Base-by-base conservation (phyloP, 2,797 vertebrate genomes). In the Peromyscus aztecus region DNA sequence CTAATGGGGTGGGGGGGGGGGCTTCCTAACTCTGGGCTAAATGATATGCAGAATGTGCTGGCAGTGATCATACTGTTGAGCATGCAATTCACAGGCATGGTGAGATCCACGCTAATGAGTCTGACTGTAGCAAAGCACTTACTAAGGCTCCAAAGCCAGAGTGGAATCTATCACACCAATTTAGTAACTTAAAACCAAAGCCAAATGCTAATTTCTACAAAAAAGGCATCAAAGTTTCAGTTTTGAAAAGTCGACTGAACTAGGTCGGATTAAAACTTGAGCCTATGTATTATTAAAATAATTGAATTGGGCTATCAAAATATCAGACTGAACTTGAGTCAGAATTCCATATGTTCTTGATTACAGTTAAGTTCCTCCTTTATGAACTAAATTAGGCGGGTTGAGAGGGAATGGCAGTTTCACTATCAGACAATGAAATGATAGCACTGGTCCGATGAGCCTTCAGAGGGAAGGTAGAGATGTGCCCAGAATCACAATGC, bases 241-340 rank as follows among this genome's bases (percentile, higher is more conserved):
- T 92, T 97, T 87, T 93, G 46, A 55, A 91, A 91, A 94, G 75
- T 77, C 2, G 6, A 95, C 91, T 87, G 82, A 97, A 95, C 67
- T 91, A 76, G 92, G 65, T 92, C 61, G 43, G 73, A 61, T 94
- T 95, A 93, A 94, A 97, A 96, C 63, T 23, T 24, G 52, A 95
- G 92, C 61, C 81, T 78, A 89, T 93, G 57, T 40, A 96, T 96
- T 96, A 97, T 96, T 96, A 92, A 96, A 96, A 95, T 88, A 94
- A 94, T 95, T 71, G 81, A 97, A 92, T 69, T 37, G 73, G 40
- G 52, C 75, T 94, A 95, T 96, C 96, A 94, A 94, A 94, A 89
- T 90, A 97, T 93, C 93, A 96, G 85, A 61, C 57, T 73, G 71
- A 91, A 87, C 55, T 92, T 21, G 27, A 95, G 89, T 80, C 69